A percentile compares a stretch with the other conserved stretches of the same genome.
Conservation (phyloP, 2,888 invertebrate genomes). For the Ochlodes sylvanus region DNA sequence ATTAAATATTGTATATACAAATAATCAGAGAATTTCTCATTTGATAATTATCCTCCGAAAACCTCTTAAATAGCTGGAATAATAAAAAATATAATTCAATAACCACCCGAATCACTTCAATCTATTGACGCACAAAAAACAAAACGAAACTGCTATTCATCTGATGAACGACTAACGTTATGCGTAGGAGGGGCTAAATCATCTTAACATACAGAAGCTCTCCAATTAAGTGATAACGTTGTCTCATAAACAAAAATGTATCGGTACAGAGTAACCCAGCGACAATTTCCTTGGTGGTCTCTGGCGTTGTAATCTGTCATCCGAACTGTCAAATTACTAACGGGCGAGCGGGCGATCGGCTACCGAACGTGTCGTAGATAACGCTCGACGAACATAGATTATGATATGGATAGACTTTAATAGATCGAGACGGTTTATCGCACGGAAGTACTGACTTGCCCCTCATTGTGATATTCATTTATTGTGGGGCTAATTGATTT, state of each 20-base stretch:
- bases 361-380: constrained; percentile 83
- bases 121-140: constrained; percentile 17
- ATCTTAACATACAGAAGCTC: constrained; percentile 59
- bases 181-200: constrained; percentile 44
- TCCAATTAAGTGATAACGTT: constrained; percentile 71
- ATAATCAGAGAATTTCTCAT: too few relatives aligned
- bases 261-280: constrained; percentile 61
- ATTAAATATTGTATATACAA: too few relatives aligned
- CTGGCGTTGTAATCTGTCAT: constrained; percentile 81
- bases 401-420: constrained; percentile 43
- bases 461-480: constrained; percentile 28
- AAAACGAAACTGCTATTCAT: constrained; percentile 18
- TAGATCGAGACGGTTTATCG: constrained; percentile 40
- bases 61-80: neutral
- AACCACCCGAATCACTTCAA: neutral
- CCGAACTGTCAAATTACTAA: constrained; percentile 85
- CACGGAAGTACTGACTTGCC: constrained; percentile 29
- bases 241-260: constrained; percentile 74
- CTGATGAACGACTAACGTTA: constrained; percentile 24
- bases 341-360: constrained; percentile 83
- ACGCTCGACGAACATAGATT: constrained; percentile 67
- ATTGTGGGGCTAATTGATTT: constrained; percentile 7
- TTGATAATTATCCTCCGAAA: too few relatives aligned
- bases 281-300: constrained; percentile 82
- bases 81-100: neutral